Conservation (phyloP, 1,140 invertebrate genomes). For the Marisa cornuarietis region DNA sequence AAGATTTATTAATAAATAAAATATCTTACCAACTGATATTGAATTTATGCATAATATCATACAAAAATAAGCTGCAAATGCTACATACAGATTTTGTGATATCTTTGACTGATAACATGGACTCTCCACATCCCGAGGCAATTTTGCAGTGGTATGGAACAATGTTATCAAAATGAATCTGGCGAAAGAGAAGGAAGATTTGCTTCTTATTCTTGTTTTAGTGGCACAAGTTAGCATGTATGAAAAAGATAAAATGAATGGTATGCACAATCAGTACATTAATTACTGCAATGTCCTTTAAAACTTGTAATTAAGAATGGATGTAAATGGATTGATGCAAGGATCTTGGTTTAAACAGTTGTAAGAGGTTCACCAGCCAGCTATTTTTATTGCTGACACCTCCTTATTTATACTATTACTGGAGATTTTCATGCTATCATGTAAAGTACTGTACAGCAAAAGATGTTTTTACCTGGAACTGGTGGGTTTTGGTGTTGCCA, state of each 20-base stretch:
- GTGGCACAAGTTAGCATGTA: background rate
- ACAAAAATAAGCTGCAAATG: background rate
- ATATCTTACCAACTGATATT: no score
- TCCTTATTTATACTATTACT: no score
- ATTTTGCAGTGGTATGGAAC: conserved; percentile 21
- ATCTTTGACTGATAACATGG: conserved; percentile 12
- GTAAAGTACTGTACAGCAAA: background rate
- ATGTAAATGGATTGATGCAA: no score
- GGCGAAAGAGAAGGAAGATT: background rate
- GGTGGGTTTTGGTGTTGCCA: background rate
- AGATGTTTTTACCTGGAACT: background rate
- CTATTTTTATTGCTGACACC: no score
- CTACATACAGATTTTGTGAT: background rate
- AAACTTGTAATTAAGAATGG: no score
- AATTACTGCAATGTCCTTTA: no score
- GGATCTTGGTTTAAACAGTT: no score
- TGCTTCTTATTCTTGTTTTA: background rate
- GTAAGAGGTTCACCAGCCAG: no score
- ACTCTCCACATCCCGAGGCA: background rate
- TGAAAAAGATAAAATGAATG: background rate
- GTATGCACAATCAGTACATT: background rate
- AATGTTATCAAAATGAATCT: conserved; percentile 11
- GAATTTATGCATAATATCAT: no score
- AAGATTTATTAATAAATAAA: background rate
- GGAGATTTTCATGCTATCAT: background rate